Percentiles rank a stretch among this genome's conserved stretches.
Evolutionary conservation across 1,140 invertebrate species (phyloP).

Genomic region (Drosophila bocki): DNA sequence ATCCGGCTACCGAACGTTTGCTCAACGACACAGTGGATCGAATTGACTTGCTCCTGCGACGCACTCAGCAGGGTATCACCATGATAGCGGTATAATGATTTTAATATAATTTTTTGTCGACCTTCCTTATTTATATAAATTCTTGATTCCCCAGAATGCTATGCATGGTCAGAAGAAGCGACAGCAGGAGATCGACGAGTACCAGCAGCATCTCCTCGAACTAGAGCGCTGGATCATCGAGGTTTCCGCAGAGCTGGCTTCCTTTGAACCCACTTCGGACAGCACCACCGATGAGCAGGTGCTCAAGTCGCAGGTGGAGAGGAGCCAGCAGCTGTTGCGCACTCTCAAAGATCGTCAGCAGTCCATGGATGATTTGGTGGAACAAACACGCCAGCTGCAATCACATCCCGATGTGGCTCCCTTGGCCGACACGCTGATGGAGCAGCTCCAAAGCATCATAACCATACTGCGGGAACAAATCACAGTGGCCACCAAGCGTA

Average conservation of each 20-base stretch:
- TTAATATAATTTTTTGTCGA: background rate
- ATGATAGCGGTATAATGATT: conserved; percentile 78
- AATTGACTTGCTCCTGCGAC: conserved; percentile 74
- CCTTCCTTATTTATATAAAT: background rate
- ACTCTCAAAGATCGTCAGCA: conserved; percentile 79
- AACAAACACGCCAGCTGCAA: conserved; percentile 74
- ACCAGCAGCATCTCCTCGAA: conserved; percentile 88
- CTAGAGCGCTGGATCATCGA: conserved; percentile 88
- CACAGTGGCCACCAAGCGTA: conserved; percentile 76
- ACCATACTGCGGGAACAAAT: conserved; percentile 76
- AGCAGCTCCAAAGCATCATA: conserved; percentile 78
- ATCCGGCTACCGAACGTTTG: conserved; percentile 73
- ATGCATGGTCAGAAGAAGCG: conserved; percentile 86
- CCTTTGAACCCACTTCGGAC: conserved; percentile 68
- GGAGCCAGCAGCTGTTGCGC: conserved; percentile 72
- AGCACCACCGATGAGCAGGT: conserved; percentile 72
- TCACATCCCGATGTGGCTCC: conserved; percentile 79
- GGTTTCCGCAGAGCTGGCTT: conserved; percentile 72
- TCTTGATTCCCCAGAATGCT: conserved; percentile 84
- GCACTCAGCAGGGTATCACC: conserved; percentile 80
- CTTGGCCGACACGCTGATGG: conserved; percentile 71
- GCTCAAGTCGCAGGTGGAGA: conserved; percentile 72
- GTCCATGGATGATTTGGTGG: conserved; percentile 75
- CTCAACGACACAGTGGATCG: conserved; percentile 79
- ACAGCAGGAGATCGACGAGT: conserved; percentile 87